phyloP scores from a whole-genome alignment of 2,797 vertebrate species.

The Gymnoscopelus microlampas region DNA sequence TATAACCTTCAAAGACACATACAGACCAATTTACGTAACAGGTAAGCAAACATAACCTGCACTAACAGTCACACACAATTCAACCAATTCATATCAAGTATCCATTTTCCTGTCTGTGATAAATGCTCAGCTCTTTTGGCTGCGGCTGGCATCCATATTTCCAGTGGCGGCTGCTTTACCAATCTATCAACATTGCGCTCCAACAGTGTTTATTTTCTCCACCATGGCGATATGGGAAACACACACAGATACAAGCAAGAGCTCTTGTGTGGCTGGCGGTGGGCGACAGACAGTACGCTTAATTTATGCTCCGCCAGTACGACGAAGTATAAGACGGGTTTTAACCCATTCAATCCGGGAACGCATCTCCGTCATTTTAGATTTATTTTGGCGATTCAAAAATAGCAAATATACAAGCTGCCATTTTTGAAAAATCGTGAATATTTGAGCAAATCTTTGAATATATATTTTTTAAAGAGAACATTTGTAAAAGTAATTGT shows the following conservation, averaged over 20 bases:
- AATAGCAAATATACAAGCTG: too few relatives aligned
- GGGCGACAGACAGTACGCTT: neutral
- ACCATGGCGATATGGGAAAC: constrained; percentile 64
- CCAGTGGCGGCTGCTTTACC: constrained; percentile 36
- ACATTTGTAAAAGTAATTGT: too few relatives aligned
- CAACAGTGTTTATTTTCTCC: constrained; percentile 28
- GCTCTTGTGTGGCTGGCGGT: constrained; percentile 28
- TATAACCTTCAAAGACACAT: constrained; percentile 24
- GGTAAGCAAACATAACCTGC: constrained; percentile 42
- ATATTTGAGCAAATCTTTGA: too few relatives aligned
- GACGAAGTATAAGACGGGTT: too few relatives aligned
- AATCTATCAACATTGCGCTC: constrained; percentile 23
- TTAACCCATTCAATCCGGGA: too few relatives aligned
- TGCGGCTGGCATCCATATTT: constrained; percentile 58
- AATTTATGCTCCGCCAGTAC: too few relatives aligned
- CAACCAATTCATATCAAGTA: constrained; percentile 15
- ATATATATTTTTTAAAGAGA: too few relatives aligned
- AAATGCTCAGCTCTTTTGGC: constrained; percentile 59
- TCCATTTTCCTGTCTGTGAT: constrained; percentile 55
- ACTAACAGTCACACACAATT: constrained; percentile 29
- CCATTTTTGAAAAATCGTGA: too few relatives aligned
- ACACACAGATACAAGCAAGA: constrained; percentile 61
- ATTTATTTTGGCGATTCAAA: too few relatives aligned
- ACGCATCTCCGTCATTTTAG: too few relatives aligned
- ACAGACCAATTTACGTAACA: constrained; percentile 56